phyloP scores from a whole-genome alignment of 2,888 invertebrate species.

The Patella caerulea region DNA sequence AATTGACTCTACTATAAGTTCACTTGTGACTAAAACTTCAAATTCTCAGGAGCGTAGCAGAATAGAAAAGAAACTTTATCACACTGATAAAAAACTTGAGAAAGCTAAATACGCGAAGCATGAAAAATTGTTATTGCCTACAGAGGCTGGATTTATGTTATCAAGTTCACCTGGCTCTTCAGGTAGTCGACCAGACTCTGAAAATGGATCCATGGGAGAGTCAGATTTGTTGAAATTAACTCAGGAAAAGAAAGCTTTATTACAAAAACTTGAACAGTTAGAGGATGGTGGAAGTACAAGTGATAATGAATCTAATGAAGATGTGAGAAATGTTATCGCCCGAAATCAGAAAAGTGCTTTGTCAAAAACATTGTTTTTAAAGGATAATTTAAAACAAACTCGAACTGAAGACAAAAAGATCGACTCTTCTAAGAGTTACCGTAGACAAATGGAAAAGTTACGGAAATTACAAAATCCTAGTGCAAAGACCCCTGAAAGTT shows the following conservation, averaged over 20 bases:
- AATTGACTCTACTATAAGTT: not conserved
- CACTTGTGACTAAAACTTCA: slow-evolving; percentile 19
- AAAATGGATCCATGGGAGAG: slow-evolving; percentile 75
- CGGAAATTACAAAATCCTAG: slow-evolving; percentile 39
- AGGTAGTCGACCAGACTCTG: slow-evolving; percentile 68
- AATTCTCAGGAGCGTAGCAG: slow-evolving; percentile 42
- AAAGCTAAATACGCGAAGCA: not conserved
- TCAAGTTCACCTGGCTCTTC: slow-evolving; percentile 48
- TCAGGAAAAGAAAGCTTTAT: slow-evolving; percentile 65
- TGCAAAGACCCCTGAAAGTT: slow-evolving; percentile 17
- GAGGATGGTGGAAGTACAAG: slow-evolving; percentile 47
- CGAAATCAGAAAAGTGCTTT: slow-evolving; percentile 17
- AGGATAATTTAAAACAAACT: slow-evolving; percentile 13
- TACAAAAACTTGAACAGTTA: slow-evolving; percentile 66
- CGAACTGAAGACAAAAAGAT: slow-evolving; percentile 27
- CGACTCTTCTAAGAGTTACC: slow-evolving; percentile 56
- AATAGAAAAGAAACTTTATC: slow-evolving; percentile 34
- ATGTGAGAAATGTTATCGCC: slow-evolving; percentile 22
- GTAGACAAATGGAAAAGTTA: slow-evolving; percentile 64
- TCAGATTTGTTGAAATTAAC: slow-evolving; percentile 61
- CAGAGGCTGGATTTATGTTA: not conserved
- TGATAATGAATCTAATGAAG: slow-evolving; percentile 22
- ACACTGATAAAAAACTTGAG: not conserved
- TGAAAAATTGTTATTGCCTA: not conserved
- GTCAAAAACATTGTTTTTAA: slow-evolving; percentile 10